Evolutionary conservation across 1,140 invertebrate species (phyloP), one percentile per base, ranked within the genome.

Genomic region (Eueides isabella): DNA sequence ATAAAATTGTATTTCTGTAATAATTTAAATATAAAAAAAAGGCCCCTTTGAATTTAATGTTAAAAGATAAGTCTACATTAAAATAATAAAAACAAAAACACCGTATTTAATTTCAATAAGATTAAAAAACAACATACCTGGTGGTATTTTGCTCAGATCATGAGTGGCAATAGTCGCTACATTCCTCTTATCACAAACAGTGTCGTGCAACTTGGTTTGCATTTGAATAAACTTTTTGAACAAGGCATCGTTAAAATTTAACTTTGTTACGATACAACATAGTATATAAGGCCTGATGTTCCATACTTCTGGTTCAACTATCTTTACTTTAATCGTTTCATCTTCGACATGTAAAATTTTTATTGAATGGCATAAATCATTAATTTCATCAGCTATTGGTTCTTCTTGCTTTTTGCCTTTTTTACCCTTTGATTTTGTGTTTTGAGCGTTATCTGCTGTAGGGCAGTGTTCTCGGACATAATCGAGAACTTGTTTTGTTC

Each of bases 81-180:
- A n/a, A n/a, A n/a, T n/a, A n/a, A n/a, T n/a, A n/a, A n/a, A n/a
- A n/a, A n/a, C n/a, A n/a, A 38, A 38, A 16, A 0, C 5, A 38
- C 41, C 2, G 16, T 19, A 44, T 44, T 19, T 9, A 44, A 44
- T 19, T 19, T 19, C 0, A 44, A n/a, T 6, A 9, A 9, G 2
- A n/a, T 55, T 9, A 55, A 12, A 2, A 55, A 26, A 11, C 11
- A 11, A 82, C 80, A 83, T 88, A 94, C 95, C 94, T 74, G 93
- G 86, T 29, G 85, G 74, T 29, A 98, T 90, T 79, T 95, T 95
- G 29, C 92, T 93, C 64, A 97, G 87, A 90, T 98, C 97, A 92
- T 98, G 97, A 2, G 97, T 97, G 11, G 97, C 97, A 76, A 98
- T 96, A 2, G 97, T 97, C 6, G 96, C 96, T 2, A 94, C 90